Evolutionary conservation across 2,797 vertebrate species (phyloP).

Genomic region (Tiaroga cobitis): DNA sequence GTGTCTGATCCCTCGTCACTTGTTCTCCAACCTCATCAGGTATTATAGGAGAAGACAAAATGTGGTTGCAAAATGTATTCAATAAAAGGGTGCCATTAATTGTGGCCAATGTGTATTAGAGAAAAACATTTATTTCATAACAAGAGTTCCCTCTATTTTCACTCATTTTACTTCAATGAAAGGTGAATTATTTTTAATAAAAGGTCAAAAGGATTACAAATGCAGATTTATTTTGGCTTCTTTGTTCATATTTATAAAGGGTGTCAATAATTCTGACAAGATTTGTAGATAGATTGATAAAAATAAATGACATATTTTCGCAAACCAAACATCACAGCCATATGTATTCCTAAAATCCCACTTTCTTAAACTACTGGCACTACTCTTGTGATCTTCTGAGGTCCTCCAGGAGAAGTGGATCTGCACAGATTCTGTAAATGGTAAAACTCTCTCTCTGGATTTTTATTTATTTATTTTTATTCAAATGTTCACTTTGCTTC

Average conservation of each 20-base stretch:
- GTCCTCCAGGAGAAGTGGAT: conserved; percentile 7
- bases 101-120: not conserved
- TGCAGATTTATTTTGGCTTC: not conserved
- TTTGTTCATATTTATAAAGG: not conserved
- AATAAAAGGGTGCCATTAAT: not conserved
- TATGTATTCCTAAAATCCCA: conserved; percentile 50
- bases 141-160: not conserved
- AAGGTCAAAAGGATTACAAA: not conserved
- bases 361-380: conserved; percentile 40
- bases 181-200: not conserved
- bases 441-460: conserved; percentile 21
- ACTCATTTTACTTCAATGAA: not conserved
- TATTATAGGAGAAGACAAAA: not conserved
- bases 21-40: not conserved
- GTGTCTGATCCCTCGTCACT: not conserved
- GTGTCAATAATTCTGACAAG: not conserved
- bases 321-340: not conserved
- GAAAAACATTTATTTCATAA: not conserved
- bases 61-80: not conserved
- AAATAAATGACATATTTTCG: not conserved
- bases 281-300: not conserved
- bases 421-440: not conserved
- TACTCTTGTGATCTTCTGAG: conserved; percentile 20
- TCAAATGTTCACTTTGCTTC: conserved; percentile 39
- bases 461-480: not conserved